Conservation (phyloP, 2,113 vertebrate genomes). For the Scomber japonicus region DNA sequence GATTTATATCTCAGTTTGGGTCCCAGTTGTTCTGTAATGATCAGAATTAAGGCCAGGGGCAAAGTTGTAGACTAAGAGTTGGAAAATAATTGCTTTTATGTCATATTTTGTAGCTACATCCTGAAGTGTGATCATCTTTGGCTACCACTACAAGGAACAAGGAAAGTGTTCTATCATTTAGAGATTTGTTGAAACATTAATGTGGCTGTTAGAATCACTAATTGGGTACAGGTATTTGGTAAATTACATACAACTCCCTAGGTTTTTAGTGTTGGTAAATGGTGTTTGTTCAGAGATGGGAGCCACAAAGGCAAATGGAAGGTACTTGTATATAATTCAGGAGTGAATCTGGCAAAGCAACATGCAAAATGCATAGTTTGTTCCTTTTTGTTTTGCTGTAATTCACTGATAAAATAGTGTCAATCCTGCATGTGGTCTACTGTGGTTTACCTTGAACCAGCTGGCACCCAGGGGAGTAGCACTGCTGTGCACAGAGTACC, state of each 20-base stretch:
- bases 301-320: conserved; percentile 6
- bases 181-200: background rate
- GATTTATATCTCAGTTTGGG: background rate
- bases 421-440: no score
- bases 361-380: no score
- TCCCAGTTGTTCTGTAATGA: background rate
- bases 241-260: conserved; percentile 5
- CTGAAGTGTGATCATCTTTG: background rate
- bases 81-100: background rate
- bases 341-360: no score
- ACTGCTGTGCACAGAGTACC: no score
- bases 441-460: no score
- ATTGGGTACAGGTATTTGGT: background rate
- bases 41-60: background rate
- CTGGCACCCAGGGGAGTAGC: no score
- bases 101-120: conserved; percentile 19
- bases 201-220: conserved; percentile 3
- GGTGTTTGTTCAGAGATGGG: conserved; percentile 9
- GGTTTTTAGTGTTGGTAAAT: conserved; percentile 20
- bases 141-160: background rate
- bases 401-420: no score
- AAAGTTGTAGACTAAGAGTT: background rate
- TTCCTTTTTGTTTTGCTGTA: no score
- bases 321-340: background rate
- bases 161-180: background rate